Base-by-base conservation (phyloP, 2,797 vertebrate species). In the Crocodylus rhombifer region DNA sequence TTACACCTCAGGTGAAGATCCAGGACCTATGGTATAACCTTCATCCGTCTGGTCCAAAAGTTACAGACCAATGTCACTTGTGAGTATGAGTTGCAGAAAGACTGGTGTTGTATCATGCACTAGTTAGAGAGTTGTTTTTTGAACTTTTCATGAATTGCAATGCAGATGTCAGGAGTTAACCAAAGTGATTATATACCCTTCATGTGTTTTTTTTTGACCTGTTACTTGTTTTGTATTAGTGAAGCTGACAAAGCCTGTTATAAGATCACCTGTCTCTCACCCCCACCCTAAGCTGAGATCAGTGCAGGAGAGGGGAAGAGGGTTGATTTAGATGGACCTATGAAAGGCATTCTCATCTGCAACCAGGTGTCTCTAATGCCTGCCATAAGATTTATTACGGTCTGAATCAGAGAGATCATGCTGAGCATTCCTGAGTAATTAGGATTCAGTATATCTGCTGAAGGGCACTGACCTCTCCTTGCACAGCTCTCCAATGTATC, bases 371-470 rank as follows among this genome's bases (percentile, higher is more conserved):
- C 95, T 92, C 89, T 95, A 93, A 85, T 92, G 93, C 87, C 91
- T 95, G 92, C 83, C 77, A 28, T 76, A 93, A 97, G 97, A 98
- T 97, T 96, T 97, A 98, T 97, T 93, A 96, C 82, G 79, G 73
- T 16, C 63, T 79, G 75, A 85, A 86, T 97, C 94, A 95, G 82
- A 55, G 84, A 83, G 87, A 25, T 81, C 71, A 86, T 80, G n/a
- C 86, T 74, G 92, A 93, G 80, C 96, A 97, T 98, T 97, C 96
- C 97, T 97, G 91, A 95, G 86, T 97, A 97, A 97, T 96, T 97
- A 93, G 93, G 90, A 96, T 96, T 95, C 87, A 58, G 76, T 92
- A 91, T 93, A 36, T 85, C 5, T 74, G 90, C 93, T 97, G 96
- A 92, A 71, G 82, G 79, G 60, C 79, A 77, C 58, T 94, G 95